These are phyloP conservation scores for Hemibagrus guttatus DNA, from an alignment of 2,797 vertebrate genomes.

Conservation along the genomic window DNA sequence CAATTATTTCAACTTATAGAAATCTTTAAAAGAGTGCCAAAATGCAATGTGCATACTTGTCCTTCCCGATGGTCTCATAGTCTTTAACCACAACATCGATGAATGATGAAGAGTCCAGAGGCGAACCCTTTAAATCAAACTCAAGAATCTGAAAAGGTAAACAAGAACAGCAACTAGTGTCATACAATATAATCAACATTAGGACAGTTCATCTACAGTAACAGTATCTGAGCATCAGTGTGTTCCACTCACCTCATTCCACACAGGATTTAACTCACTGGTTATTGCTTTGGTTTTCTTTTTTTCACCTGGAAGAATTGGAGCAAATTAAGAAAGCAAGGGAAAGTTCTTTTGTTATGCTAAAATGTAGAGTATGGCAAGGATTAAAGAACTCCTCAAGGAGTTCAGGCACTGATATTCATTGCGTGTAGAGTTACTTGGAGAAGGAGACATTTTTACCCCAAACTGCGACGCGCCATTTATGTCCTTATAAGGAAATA, in stretches of 20 bases:
- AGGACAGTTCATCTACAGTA: neutral
- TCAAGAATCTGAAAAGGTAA: conserved; percentile 81
- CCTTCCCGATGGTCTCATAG: conserved; percentile 94
- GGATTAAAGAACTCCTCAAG: neutral
- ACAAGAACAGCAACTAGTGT: neutral
- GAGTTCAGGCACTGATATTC: neutral
- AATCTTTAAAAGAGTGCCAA: neutral
- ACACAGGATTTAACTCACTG: conserved; percentile 90
- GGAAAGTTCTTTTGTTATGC: neutral
- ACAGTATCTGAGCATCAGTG: neutral
- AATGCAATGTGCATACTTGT: conserved; percentile 84
- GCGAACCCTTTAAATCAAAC: conserved; percentile 87
- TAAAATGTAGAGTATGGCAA: neutral
- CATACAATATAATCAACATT: neutral
- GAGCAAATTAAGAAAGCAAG: conserved; percentile 43
- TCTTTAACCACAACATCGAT: conserved; percentile 90
- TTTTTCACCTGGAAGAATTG: conserved; percentile 84
- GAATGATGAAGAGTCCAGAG: conserved; percentile 85
- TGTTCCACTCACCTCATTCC: conserved; percentile 88
- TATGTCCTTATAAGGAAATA: conserved; percentile 67
- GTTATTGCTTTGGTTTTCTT: conserved; percentile 94
- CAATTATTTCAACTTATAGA: neutral
- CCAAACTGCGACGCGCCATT: conserved; percentile 24
- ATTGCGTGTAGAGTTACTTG: neutral
- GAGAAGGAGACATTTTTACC: neutral